Evolutionary conservation across 2,888 invertebrate species (phyloP), one percentile per base, ranked within the genome.

Genomic region (Lacanobia wlatinum): DNA sequence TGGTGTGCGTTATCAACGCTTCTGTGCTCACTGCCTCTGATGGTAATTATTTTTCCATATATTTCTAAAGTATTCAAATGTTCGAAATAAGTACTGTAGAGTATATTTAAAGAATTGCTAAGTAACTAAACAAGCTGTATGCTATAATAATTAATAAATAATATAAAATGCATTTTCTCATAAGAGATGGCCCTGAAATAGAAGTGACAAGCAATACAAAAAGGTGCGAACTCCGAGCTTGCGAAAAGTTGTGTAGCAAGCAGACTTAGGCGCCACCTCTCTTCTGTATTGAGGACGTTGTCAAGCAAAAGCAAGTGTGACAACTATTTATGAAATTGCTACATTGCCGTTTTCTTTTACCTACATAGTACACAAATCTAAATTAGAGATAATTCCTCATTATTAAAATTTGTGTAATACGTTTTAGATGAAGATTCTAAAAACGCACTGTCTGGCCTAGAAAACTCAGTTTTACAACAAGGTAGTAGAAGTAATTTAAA

Each of bases 11-110:
- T 12, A 58, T 76, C 18, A 82, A 82, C 38, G 82, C 83, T 0
- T 82, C 86, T 8, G 74, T 83, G 43, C 61, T 84, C 5, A 65
- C 62, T 9, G 63, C 73, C 48, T 18, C 18, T 62, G 85, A 84
- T 79, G 34, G 34, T 56, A 34, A 56, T 34, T 5, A 10, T n/a
- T 56, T 1, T 28, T 9, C 0, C 1, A 8, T n/a, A n/a, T n/a
- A n/a, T n/a, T 18, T 6, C 18, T 16, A 12, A 40, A 40, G 0
- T 40, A 40, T 40, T 40, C 2, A n/a, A 50, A 9, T 50, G 9
- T 28, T 28, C 3, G 3, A 28, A 28, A 28, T 28, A 28, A 28
- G 28, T 28, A 28, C 2, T 28, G 28, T 3, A 28, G 3, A 28
- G 28, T 28, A 3, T 28, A 28, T 28, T 28, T 28, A 5, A n/a